These are phyloP conservation scores for Bellardia bayeri DNA, from an alignment of 2,888 invertebrate species.

Conservation along the genomic window DNA sequence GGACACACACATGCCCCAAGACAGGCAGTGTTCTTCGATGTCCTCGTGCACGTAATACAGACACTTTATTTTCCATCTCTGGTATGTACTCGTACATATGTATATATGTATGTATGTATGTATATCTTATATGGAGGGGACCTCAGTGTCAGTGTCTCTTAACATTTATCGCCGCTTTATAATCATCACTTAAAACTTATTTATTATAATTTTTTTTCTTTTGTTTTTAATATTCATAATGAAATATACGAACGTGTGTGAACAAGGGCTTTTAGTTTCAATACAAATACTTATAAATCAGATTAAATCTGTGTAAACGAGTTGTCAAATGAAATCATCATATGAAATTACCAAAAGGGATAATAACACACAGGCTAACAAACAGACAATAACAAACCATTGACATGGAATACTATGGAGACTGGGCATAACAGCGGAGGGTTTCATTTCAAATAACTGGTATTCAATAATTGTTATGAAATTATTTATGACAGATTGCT, in stretches of 20 bases:
- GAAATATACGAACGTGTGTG: conserved; percentile 5
- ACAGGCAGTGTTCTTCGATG: no score
- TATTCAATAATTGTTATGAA: conserved; percentile 44
- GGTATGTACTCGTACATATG: no score
- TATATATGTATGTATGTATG: no score
- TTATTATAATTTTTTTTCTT: conserved; percentile 74
- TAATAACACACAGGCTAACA: conserved; percentile 27
- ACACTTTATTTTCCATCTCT: no score
- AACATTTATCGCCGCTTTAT: conserved; percentile 67
- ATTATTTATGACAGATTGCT: conserved; percentile 47
- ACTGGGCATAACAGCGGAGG: background rate
- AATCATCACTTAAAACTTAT: conserved; percentile 78
- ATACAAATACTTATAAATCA: conserved; percentile 81
- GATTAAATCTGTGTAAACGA: conserved; percentile 78
- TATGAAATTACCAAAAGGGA: conserved; percentile 59
- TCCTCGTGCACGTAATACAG: no score
- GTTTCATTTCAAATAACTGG: conserved; percentile 32
- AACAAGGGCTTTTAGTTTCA: conserved; percentile 74
- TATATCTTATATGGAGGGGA: background rate
- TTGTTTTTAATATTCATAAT: conserved; percentile 33
- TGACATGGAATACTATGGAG: background rate
- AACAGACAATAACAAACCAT: background rate
- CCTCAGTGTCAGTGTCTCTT: conserved; percentile 20
- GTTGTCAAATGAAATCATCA: conserved; percentile 64
- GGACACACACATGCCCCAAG: background rate